Evolutionary conservation across 2,113 vertebrate species (phyloP).

Genomic region (Oxyruncus cristatus): DNA sequence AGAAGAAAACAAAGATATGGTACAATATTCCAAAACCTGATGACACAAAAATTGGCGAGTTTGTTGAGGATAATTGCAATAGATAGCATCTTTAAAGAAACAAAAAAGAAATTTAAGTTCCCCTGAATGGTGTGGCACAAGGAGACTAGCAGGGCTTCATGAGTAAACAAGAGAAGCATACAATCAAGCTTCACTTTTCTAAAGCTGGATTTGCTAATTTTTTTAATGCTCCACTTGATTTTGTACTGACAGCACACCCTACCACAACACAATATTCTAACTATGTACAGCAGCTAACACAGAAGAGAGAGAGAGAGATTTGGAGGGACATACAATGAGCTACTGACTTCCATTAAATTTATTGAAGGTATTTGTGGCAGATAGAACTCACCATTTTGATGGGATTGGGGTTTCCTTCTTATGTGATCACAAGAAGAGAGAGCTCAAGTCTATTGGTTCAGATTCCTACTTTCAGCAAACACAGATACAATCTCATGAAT

Average conservation of each 20-base stretch:
- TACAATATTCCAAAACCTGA: not conserved
- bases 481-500: not conserved
- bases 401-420: not conserved
- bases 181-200: not conserved
- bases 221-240: not conserved
- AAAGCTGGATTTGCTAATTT: not conserved
- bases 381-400: not conserved
- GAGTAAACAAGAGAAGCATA: not conserved
- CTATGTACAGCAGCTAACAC: not conserved
- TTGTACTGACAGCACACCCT: not conserved
- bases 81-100: not conserved
- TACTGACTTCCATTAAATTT: not conserved
- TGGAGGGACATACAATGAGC: not conserved
- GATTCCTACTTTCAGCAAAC: not conserved
- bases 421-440: not conserved
- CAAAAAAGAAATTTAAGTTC: fast-evolving
- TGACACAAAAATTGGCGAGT: not conserved
- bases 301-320: not conserved
- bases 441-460: not conserved
- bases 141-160: not conserved
- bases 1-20: not conserved
- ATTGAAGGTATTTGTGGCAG: not conserved
- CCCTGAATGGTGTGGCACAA: not conserved
- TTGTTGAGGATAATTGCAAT: not conserved
- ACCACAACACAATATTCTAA: not conserved